Evolutionary conservation across 2,888 invertebrate genomes (phyloP), one percentile per base, ranked within the genome.

Genomic region (Torymus auratus): DNA sequence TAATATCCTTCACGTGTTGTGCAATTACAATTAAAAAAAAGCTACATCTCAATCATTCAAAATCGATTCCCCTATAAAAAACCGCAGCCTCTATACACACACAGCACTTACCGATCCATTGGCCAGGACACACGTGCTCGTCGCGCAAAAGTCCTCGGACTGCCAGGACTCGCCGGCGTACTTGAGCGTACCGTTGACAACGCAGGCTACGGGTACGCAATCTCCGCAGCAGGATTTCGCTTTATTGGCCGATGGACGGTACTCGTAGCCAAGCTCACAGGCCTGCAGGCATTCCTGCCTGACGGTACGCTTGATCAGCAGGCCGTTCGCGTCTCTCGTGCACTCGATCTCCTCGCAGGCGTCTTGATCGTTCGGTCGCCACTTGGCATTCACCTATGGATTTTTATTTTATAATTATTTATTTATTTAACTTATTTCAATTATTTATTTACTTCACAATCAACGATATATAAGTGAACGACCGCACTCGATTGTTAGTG

Each of bases 181-280:
- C 71, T 92, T 92, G 53, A 93, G 85, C 23, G 86, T 83, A 0
- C 92, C 93, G 53, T 92, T 91, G 58, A 93, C 91, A 0, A 94
- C 91, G 86, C 95, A 95, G 0, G 93, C 93, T 2, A 92, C 91
- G 15, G 94, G 93, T 60, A 91, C 88, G 88, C 95, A 95, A 67
- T 91, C 90, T 0, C 95, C 95, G 87, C 95, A 95, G 86, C 95
- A 95, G 82, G 91, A 87, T 2, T 89, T 87, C 10, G 91, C 91
- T 53, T 85, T 86, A 12, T 89, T 85, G 1, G 86, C 83, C 4
- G 92, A 86, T 1, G 92, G 85, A 95, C 95, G 71, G 85, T 95
- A 95, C 71, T 88, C 89, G 91, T 93, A 95, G 0, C 96, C 96
- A 81, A 93, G 87, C n/a, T 88, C 87, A 74, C 88, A 88, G 5